phyloP scores from a whole-genome alignment of 2,113 vertebrate species.

The Chaenocephalus aceratus region DNA sequence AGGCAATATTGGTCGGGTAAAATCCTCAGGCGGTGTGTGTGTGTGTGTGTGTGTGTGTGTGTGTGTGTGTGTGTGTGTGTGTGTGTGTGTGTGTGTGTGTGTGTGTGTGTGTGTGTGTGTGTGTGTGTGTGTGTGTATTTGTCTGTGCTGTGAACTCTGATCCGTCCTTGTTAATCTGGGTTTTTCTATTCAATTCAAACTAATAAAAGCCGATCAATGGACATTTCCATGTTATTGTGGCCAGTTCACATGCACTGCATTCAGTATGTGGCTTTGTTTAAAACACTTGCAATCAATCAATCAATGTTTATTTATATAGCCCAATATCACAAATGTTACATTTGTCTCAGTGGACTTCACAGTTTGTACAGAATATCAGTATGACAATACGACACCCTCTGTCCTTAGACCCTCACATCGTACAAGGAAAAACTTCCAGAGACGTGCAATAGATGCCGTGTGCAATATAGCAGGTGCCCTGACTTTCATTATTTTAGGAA shows the following conservation, averaged over 20 bases:
- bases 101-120: conserved; percentile 39
- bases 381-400: too few relatives aligned
- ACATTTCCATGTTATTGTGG: conserved; percentile 39
- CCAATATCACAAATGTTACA: too few relatives aligned
- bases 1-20: conserved; percentile 67
- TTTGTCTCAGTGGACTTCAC: too few relatives aligned
- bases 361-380: too few relatives aligned
- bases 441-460: too few relatives aligned
- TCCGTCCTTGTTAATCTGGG: conserved; percentile 66
- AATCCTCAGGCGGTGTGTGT: conserved; percentile 60
- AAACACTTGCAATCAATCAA: neutral
- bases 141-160: conserved; percentile 52
- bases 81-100: conserved; percentile 15
- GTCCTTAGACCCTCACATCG: too few relatives aligned
- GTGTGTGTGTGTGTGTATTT: conserved; percentile 3
- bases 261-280: conserved; percentile 9
- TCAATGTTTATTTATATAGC: too few relatives aligned
- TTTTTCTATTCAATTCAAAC: conserved; percentile 61
- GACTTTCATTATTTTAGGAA: conserved; percentile 2
- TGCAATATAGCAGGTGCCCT: neutral
- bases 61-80: conserved; percentile 10
- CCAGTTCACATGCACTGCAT: conserved; percentile 46
- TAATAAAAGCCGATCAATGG: conserved; percentile 71
- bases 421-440: too few relatives aligned
- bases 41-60: conserved; percentile 17